Conservation (phyloP, 2,113 vertebrate species). For the Microcebus tavaratra region DNA sequence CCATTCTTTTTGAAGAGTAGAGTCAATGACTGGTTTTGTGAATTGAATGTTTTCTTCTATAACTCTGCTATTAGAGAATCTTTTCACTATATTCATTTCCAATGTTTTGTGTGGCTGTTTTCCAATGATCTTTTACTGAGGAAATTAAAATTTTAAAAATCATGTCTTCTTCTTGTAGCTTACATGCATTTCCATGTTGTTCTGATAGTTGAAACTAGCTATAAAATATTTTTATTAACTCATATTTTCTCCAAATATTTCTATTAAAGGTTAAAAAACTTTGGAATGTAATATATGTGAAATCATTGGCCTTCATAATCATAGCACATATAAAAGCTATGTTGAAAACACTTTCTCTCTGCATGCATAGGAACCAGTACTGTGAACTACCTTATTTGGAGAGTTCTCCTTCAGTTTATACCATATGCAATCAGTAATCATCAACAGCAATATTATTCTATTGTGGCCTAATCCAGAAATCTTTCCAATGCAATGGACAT, state of each 20-base stretch:
- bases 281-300: background rate
- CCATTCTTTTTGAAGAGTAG: background rate
- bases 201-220: background rate
- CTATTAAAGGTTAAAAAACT: background rate
- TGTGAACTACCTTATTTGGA: background rate
- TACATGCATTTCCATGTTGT: background rate
- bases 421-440: background rate
- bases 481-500: background rate
- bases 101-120: background rate
- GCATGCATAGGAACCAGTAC: background rate
- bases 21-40: background rate
- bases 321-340: background rate
- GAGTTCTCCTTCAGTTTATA: background rate
- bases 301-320: background rate
- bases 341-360: background rate
- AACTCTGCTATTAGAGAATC: background rate
- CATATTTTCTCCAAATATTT: background rate
- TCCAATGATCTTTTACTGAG: background rate
- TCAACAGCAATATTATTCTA: background rate
- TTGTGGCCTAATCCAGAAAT: background rate
- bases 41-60: background rate
- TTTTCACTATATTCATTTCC: background rate
- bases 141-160: background rate
- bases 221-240: background rate
- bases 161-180: background rate